phyloP scores from a whole-genome alignment of 2,888 invertebrate species.

The Neoscelio sp. region DNA sequence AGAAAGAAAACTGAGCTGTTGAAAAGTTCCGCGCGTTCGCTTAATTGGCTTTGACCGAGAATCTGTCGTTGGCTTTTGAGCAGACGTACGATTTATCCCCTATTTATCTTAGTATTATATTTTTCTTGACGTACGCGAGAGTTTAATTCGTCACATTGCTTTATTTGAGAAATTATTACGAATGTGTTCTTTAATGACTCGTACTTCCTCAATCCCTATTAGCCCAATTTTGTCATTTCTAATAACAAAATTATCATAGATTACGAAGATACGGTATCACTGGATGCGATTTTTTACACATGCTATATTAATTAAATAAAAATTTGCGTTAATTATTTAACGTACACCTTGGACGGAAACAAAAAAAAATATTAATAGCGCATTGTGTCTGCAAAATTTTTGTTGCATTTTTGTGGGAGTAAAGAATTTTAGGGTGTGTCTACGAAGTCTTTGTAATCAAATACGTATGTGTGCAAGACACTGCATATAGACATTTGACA shows the following conservation, averaged over 20 bases:
- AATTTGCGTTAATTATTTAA: too few relatives aligned
- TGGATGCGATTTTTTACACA: too few relatives aligned
- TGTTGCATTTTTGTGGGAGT: constrained; percentile 47
- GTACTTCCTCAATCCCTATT: too few relatives aligned
- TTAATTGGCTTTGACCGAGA: constrained; percentile 47
- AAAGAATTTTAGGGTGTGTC: constrained; percentile 73
- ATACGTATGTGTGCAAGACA: constrained; percentile 63
- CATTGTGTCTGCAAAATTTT: constrained; percentile 20
- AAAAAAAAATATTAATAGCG: constrained; percentile 32
- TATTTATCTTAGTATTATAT: constrained; percentile 34
- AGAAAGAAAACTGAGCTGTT: constrained; percentile 45
- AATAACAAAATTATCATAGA: too few relatives aligned
- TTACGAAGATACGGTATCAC: too few relatives aligned
- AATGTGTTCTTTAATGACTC: too few relatives aligned
- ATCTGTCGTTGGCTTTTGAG: constrained; percentile 21
- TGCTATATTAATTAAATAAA: too few relatives aligned
- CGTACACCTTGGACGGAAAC: constrained; percentile 9
- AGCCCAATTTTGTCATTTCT: too few relatives aligned
- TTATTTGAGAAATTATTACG: background rate
- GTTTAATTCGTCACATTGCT: background rate
- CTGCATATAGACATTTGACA: constrained; percentile 73
- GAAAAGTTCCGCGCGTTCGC: constrained; percentile 34
- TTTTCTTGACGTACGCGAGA: constrained; percentile 10
- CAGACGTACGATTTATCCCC: constrained; percentile 14
- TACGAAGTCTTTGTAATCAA: constrained; percentile 71